Percentiles rank a stretch among this genome's conserved stretches.
phyloP scores from a whole-genome alignment of 92 coral and sea anemone genomes.

The Actinernus sp. region DNA sequence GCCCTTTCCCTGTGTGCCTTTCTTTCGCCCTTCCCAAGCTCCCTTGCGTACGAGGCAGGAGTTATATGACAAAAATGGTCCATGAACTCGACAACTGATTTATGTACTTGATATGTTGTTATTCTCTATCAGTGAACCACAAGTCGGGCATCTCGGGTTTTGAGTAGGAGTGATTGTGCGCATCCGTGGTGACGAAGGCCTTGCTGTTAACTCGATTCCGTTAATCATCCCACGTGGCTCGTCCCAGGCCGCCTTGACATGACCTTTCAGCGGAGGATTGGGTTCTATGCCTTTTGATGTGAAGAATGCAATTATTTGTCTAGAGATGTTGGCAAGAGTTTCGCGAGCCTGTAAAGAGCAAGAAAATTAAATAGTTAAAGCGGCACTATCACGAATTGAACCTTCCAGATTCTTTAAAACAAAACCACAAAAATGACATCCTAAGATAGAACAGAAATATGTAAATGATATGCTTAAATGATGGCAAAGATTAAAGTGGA shows the following conservation, averaged over 20 bases:
- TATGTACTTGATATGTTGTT: too few relatives aligned
- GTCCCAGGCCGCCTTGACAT: slow-evolving; percentile 61
- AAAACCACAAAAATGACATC: background rate
- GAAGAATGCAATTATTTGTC: slow-evolving; percentile 73
- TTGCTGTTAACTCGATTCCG: slow-evolving; percentile 2
- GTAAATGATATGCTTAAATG: too few relatives aligned
- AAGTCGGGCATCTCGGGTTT: slow-evolving; percentile 80
- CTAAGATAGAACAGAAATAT: background rate
- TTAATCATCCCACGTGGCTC: slow-evolving; percentile 23
- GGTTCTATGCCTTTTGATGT: slow-evolving; percentile 74
- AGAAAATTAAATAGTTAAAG: background rate
- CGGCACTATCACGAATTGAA: background rate
- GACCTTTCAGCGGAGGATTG: slow-evolving; percentile 61
- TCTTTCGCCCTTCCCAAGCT: too few relatives aligned
- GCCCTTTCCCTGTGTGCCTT: too few relatives aligned
- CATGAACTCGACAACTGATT: too few relatives aligned
- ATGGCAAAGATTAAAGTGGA: too few relatives aligned
- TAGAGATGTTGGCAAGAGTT: slow-evolving; percentile 74
- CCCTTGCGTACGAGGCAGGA: too few relatives aligned
- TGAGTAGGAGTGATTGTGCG: slow-evolving; percentile 44
- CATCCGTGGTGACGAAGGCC: slow-evolving; percentile 77
- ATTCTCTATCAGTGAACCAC: slow-evolving; percentile 72
- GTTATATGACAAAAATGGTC: too few relatives aligned
- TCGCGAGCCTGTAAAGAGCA: slow-evolving; percentile 72
- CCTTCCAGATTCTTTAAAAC: background rate